Base-by-base conservation (phyloP, 2,113 vertebrate species). In the Seriola quinqueradiata region DNA sequence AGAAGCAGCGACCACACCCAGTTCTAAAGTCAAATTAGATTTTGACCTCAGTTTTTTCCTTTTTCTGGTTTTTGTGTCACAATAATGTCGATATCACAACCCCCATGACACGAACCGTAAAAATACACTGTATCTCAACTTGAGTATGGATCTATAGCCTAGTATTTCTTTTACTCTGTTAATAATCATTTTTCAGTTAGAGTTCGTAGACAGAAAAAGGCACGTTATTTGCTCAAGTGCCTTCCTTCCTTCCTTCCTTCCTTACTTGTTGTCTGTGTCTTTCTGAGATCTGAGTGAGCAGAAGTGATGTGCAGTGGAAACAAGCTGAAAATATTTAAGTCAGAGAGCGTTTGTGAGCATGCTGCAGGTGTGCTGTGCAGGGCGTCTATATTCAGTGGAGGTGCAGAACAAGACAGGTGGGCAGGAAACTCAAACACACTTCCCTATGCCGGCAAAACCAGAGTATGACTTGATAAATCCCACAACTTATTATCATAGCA, bases 361-460 rank as follows among this genome's bases (percentile, higher is more conserved):
- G 36, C 32, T 23, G 63, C 77, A 80, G 79, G 61, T 67, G 79
- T 52, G 70, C 73, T 34, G 42, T 32, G n/a, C 73, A 52, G 83
- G 60, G 54, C 60, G 65, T 66, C 54, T 81, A 81, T 86, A 74
- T 75, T 83, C 54, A 36, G 57, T 21, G 52, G 38, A 21, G 64
- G 40, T 44, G 42, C 59, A 67, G 64, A 81, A 78, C 48, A 66
- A 71, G 81, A 76, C 70, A 76, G 70, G 60, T 70, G 74, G 70
- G 68, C 67, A 58, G 42, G 72, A 75, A 81, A 69, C 64, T 60
- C 68, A 63, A 65, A 74, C 57, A 74, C 32, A 34, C 59, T 38
- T 61, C 67, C 63, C 36, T 21, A 17, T 86, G 38, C 25, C 65
- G 86, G 57, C 77, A 66, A 68, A 60, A 84, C 54, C 65, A 50